Evolutionary conservation across 2,888 invertebrate genomes (phyloP).

Genomic region (Xylota sylvarum): DNA sequence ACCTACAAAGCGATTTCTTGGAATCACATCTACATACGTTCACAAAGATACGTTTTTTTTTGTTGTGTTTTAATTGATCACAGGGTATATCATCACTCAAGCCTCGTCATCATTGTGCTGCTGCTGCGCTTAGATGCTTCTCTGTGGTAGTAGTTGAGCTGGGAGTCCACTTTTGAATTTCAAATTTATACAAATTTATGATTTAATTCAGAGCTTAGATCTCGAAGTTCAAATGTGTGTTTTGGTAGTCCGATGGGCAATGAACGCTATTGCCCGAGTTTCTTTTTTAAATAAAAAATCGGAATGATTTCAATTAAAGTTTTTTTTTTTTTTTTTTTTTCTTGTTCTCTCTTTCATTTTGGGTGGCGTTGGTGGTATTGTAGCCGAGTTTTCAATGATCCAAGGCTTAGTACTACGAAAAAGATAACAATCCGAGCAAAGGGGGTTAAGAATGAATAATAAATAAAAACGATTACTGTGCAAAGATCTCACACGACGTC

Average conservation of each 20-base stretch:
- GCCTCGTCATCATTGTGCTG: conserved; percentile 32
- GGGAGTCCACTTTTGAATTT: conserved; percentile 42
- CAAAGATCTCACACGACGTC: conserved; percentile 38
- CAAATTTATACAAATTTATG: conserved; percentile 57
- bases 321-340: not conserved
- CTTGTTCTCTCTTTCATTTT: not conserved
- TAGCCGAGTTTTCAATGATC: conserved; percentile 8
- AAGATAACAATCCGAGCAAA: conserved; percentile 20
- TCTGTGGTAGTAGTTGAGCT: not conserved
- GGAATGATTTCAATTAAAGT: conserved; percentile 28
- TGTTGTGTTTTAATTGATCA: conserved; percentile 54
- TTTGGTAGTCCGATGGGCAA: conserved; percentile 33
- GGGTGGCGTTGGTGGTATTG: conserved; percentile 9
- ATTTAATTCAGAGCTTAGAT: conserved; percentile 50
- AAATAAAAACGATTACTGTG: conserved; percentile 21
- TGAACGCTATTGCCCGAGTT: conserved; percentile 54
- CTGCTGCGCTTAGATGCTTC: conserved; percentile 13
- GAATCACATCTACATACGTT: conserved; percentile 40
- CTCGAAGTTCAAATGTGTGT: conserved; percentile 32
- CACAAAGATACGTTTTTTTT: conserved; percentile 31
- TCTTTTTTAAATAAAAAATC: conserved; percentile 1
- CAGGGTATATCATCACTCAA: conserved; percentile 58
- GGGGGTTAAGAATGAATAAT: conserved; percentile 22
- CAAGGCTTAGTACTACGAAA: conserved; percentile 23
- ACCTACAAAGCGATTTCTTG: conserved; percentile 54